Evolutionary conservation across 1,140 invertebrate species (phyloP).

Genomic region (Megalonaias nervosa): DNA sequence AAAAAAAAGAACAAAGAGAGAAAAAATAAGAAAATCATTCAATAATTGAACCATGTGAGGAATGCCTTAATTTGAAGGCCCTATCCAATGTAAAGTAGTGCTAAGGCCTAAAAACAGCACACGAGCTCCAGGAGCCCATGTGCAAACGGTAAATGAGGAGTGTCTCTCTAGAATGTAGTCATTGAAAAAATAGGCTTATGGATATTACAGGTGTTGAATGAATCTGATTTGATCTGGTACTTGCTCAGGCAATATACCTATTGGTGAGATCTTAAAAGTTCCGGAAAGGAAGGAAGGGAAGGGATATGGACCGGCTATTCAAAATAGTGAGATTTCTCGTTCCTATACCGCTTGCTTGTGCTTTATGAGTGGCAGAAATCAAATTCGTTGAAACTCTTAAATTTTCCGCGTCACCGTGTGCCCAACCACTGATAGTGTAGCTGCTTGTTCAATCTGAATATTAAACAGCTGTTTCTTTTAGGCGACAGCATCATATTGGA

Average conservation of each 20-base stretch:
- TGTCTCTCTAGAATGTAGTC: not conserved
- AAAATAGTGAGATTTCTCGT: not conserved
- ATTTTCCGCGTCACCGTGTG: too few relatives aligned
- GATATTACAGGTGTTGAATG: constrained; percentile 21
- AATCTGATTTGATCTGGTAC: constrained; percentile 1
- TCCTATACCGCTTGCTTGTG: not conserved
- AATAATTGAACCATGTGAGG: not conserved
- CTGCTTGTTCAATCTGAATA: too few relatives aligned
- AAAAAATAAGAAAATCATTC: constrained; percentile 1
- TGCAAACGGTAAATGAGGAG: not conserved
- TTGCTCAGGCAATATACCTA: constrained; percentile 22
- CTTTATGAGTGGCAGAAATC: not conserved
- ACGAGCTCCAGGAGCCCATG: not conserved
- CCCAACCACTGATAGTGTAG: too few relatives aligned
- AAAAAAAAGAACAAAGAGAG: not conserved
- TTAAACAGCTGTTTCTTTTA: too few relatives aligned
- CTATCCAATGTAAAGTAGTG: constrained; percentile 1
- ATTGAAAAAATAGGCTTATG: not conserved
- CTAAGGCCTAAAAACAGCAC: constrained; percentile 3
- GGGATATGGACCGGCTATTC: not conserved
- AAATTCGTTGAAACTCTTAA: too few relatives aligned
- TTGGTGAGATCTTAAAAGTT: constrained; percentile 2
- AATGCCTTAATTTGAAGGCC: not conserved
- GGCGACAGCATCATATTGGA: too few relatives aligned
- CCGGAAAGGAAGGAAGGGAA: not conserved